Base-by-base conservation (phyloP, 2,113 vertebrate species). In the Chloroceryle aenea region DNA sequence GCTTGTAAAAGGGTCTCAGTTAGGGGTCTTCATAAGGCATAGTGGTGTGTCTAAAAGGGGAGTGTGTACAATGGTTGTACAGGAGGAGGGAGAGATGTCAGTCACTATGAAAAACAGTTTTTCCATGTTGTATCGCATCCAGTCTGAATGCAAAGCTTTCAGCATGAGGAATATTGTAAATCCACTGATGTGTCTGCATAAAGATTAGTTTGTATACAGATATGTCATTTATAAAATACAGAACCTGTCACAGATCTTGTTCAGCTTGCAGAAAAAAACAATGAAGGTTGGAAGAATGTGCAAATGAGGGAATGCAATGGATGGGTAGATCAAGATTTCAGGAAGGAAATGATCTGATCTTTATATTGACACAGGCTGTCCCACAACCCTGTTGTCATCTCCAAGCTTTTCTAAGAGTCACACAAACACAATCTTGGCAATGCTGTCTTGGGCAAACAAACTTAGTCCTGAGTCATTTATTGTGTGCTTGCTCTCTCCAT, bases 101-200 rank as follows among this genome's bases (percentile, higher is more conserved):
- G 29, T 18, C 42, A n/a, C 30, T 12, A 12, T 4, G 22, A 27
- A 12, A 0, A 34, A 32, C 40, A 0, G 0, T 34, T 63, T 29
- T 4, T 34, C 29, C 61, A 18, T 4, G 0, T 2, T 1, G 1
- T 15, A 66, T 30, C 52, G 17, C 2, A 0, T 27, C 47, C 7
- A 45, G 55, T 23, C 38, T 66, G 59, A 12, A 36, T 14, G 36
- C 69, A 32, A 20, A 85, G 68, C 81, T 27, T 26, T 62, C 66
- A 61, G 58, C 67, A 26, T 4, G 12, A 25, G 25, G 36, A 10
- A 4, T 2, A 1, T 13, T 5, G 52, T 8, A 32, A 58, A 59
- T 22, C 42, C 76, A 38, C 78, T 7, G 61, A 78, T 61, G 55
- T 21, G 50, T 53, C 92, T 78, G 85, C 81, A 52, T 12, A 3